phyloP scores from a whole-genome alignment of 2,888 invertebrate genomes.

The Gasteruption jaculator region DNA sequence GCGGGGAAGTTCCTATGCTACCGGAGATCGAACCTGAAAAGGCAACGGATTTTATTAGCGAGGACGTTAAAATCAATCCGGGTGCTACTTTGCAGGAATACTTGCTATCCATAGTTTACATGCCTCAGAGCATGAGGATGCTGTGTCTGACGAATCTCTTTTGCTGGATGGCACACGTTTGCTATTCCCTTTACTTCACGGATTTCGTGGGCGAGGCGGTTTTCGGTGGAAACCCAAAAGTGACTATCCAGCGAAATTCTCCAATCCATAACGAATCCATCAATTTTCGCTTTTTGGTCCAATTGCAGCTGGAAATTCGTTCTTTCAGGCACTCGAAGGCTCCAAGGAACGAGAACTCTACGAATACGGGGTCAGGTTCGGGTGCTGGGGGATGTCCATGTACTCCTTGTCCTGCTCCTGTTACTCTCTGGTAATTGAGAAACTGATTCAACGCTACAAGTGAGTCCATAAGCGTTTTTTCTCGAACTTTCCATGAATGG shows the following conservation, averaged over 20 bases:
- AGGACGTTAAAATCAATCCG: slow-evolving; percentile 27
- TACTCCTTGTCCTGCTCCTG: slow-evolving; percentile 91
- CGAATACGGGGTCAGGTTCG: slow-evolving; percentile 89
- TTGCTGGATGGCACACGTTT: slow-evolving; percentile 98
- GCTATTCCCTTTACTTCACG: slow-evolving; percentile 94
- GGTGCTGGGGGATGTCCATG: slow-evolving; percentile 96
- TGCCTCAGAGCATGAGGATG: slow-evolving; percentile 82
- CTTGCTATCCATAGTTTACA: slow-evolving; percentile 82
- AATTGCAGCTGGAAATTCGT: too few species aligned
- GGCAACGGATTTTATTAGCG: slow-evolving; percentile 13
- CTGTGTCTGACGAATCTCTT: slow-evolving; percentile 91
- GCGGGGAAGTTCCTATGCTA: slow-evolving; percentile 37
- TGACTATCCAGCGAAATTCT: slow-evolving; percentile 42
- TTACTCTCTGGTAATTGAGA: slow-evolving; percentile 86
- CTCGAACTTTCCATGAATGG: neutral
- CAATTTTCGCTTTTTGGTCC: too few species aligned
- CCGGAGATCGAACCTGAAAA: slow-evolving; percentile 28
- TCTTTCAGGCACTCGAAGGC: slow-evolving; percentile 69
- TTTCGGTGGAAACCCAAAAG: slow-evolving; percentile 81
- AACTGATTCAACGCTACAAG: slow-evolving; percentile 68
- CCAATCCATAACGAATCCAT: slow-evolving; percentile 2
- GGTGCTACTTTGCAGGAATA: slow-evolving; percentile 57
- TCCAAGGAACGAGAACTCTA: slow-evolving; percentile 65
- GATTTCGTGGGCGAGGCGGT: slow-evolving; percentile 93
- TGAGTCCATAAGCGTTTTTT: slow-evolving; percentile 26